These are phyloP conservation scores for Dermochelys coriacea DNA, from an alignment of 2,797 vertebrate species.

Conservation along the genomic window DNA sequence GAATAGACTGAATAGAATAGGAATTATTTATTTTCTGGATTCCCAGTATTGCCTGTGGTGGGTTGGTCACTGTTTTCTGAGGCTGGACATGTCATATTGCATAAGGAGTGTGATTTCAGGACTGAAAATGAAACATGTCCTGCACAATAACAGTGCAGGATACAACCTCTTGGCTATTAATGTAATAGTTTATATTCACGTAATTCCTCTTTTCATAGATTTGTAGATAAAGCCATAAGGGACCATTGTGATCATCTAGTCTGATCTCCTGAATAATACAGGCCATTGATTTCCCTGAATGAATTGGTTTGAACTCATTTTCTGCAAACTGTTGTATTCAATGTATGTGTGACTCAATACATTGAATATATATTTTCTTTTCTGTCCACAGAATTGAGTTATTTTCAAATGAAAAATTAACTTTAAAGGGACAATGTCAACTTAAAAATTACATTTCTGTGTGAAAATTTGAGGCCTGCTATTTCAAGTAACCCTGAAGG, in stretches of 20 bases:
- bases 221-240: background rate
- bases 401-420: too few species aligned
- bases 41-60: background rate
- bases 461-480: too few species aligned
- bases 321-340: background rate
- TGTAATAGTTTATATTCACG: background rate
- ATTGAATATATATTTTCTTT: too few species aligned
- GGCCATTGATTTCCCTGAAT: background rate
- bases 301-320: background rate
- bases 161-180: background rate
- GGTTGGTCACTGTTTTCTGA: background rate
- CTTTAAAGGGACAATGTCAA: too few species aligned
- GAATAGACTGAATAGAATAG: background rate
- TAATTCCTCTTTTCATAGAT: background rate
- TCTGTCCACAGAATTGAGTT: too few species aligned
- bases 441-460: too few species aligned
- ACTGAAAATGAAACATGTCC: background rate
- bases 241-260: background rate
- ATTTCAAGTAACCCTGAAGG: too few species aligned
- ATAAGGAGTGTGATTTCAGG: background rate
- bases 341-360: background rate
- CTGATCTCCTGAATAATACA: background rate
- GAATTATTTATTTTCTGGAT: background rate
- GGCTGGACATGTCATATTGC: rapidly evolving
- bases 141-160: background rate